Base-by-base conservation (phyloP, 2,113 vertebrate species). In the Gadus chalcogrammus region DNA sequence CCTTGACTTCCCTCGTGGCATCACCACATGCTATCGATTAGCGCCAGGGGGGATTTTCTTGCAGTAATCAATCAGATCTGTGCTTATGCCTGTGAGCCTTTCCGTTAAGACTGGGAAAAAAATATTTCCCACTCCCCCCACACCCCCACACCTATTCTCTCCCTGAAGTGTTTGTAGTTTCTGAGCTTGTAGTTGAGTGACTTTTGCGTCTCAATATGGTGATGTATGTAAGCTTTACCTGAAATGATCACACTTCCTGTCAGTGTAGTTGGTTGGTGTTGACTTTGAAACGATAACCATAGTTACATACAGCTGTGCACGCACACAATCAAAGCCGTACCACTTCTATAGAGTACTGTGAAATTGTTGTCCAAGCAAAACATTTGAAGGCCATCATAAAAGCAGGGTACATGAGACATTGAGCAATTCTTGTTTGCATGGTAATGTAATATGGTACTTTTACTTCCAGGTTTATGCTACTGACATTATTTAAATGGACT, bases 21-120 rank as follows among this genome's bases (percentile, higher is more conserved):
- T 72, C 76, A 61, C 71, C 61, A 72, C 74, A 55, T 52, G 55
- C n/a, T 83, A 87, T 88, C 79, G 83, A 88, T 82, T 62, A 24
- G 28, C 60, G 71, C 77, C 56, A 1, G 4, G 16, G 67, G 73
- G 65, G 67, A 75, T 75, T 79, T 74, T 79, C 53, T 68, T 73
- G 20, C 65, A 48, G n/a, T 27, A 27, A 79, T 81, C 73, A 78
- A 70, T 76, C 61, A 64, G 58, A 24, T 35, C 18, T 35, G 27
- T 71, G 27, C 69, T 55, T 64, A 64, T 71, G 61, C 53, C 61
- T 71, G 69, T 61, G 15, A 62, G 63, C 63, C 16, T 65, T 38
- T 65, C 15, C 35, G 6, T 42, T 38, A 16, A 65, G 17, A 1
- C 63, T 35, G 63, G 63, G 20, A 20, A 20, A 20, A 20, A 20